Conservation (phyloP, 2,797 vertebrate genomes). For the Leuciscus waleckii region DNA sequence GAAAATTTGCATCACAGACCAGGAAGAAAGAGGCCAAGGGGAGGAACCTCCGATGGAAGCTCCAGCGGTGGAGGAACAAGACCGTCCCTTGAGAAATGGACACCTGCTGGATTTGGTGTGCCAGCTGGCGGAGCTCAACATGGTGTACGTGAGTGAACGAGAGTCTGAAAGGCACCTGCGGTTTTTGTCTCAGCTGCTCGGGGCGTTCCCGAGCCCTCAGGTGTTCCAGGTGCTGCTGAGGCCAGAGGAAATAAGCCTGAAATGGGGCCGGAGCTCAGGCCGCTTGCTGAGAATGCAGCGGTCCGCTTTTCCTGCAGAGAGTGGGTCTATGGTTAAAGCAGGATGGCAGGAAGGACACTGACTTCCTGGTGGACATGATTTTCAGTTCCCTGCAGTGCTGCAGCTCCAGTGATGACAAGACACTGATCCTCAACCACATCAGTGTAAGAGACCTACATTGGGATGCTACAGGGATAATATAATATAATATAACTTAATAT, state of each 20-base stretch:
- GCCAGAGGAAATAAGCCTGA: slow-evolving; percentile 61
- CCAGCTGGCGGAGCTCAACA: slow-evolving; percentile 86
- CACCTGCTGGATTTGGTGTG: slow-evolving; percentile 90
- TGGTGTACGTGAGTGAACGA: slow-evolving; percentile 85
- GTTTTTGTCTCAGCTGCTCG: slow-evolving; percentile 89
- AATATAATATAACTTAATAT: background rate
- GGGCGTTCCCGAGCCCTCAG: slow-evolving; percentile 84
- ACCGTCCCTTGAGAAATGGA: slow-evolving; percentile 73
- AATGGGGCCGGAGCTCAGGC: slow-evolving; percentile 54
- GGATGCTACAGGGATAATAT: background rate
- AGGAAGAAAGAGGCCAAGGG: slow-evolving; percentile 69
- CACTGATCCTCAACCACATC: slow-evolving; percentile 86
- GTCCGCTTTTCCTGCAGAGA: slow-evolving; percentile 85
- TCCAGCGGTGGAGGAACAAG: slow-evolving; percentile 56
- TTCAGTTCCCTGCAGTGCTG: slow-evolving; percentile 91
- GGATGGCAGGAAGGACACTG: slow-evolving; percentile 76
- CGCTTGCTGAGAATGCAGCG: slow-evolving; percentile 77
- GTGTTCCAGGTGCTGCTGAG: slow-evolving; percentile 87
- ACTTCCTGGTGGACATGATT: slow-evolving; percentile 91
- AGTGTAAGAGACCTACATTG: slow-evolving; percentile 56
- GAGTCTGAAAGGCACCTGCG: slow-evolving; percentile 89
- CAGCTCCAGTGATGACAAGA: slow-evolving; percentile 79
- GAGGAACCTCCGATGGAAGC: slow-evolving; percentile 61
- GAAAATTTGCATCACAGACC: slow-evolving; percentile 84
- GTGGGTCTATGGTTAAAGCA: slow-evolving; percentile 88